Evolutionary conservation across 2,888 invertebrate species (phyloP).

Genomic region (Xylocampa areola): DNA sequence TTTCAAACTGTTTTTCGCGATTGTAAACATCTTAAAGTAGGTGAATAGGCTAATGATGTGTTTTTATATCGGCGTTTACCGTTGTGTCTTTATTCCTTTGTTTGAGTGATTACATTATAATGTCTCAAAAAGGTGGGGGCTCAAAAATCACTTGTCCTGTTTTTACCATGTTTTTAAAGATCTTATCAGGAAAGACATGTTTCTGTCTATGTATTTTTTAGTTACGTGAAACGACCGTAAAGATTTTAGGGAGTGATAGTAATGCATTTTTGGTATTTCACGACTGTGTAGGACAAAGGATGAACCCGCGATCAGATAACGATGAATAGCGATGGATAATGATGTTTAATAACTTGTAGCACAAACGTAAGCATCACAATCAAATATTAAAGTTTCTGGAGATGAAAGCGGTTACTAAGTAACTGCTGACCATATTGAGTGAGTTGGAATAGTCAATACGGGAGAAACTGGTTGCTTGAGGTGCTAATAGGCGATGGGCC

Average conservation of each 20-base stretch:
- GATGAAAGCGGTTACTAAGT: constrained; percentile 13
- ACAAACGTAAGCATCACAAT: neutral
- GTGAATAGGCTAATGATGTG: constrained; percentile 56
- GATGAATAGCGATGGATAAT: too few species aligned
- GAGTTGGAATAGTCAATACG: constrained; percentile 32
- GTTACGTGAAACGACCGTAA: neutral
- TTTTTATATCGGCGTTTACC: constrained; percentile 50
- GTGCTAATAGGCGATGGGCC: constrained; percentile 50
- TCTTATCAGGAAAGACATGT: too few species aligned
- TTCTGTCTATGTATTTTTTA: too few species aligned
- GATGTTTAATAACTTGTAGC: neutral
- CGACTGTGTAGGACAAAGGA: too few species aligned
- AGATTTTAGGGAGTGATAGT: neutral
- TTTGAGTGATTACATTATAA: constrained; percentile 19
- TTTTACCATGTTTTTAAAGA: too few species aligned
- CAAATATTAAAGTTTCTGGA: neutral
- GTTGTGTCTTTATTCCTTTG: constrained; percentile 52
- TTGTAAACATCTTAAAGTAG: constrained; percentile 44
- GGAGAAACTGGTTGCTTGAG: constrained; percentile 41
- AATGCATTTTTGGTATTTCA: too few species aligned
- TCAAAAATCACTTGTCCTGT: neutral
- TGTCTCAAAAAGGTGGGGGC: constrained; percentile 22
- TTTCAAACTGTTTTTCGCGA: constrained; percentile 14
- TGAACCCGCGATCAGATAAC: too few species aligned
- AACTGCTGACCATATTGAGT: constrained; percentile 15